A percentile compares a stretch with the other conserved stretches of the same genome.
Evolutionary conservation across 1,140 invertebrate species (phyloP).

Genomic region (Ceratoteleas bidentatus): DNA sequence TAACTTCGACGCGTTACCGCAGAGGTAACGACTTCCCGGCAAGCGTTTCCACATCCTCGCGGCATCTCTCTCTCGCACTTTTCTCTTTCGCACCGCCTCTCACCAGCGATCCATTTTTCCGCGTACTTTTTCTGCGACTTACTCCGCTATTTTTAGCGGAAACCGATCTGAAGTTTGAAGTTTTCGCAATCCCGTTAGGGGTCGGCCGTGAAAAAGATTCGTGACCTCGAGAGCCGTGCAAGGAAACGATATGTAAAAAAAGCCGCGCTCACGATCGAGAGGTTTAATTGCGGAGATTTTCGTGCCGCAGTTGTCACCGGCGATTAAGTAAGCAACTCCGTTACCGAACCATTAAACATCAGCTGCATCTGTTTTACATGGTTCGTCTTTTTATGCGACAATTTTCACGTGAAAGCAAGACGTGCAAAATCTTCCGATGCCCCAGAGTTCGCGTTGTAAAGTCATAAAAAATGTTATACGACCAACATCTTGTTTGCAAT

Average conservation of each 20-base stretch:
- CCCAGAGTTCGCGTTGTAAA: too few species aligned
- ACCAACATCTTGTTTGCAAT: too few species aligned
- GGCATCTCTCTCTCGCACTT: conserved; percentile 50
- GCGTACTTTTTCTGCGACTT: conserved; percentile 46
- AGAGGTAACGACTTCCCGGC: conserved; percentile 62
- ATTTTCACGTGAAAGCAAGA: too few species aligned
- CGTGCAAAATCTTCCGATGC: too few species aligned
- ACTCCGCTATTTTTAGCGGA: conserved; percentile 58
- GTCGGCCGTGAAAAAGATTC: conserved; percentile 52
- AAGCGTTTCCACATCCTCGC: conserved; percentile 63
- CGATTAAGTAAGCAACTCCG: background rate
- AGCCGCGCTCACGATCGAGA: conserved; percentile 27
- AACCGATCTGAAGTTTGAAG: conserved; percentile 60
- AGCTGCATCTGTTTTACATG: too few species aligned
- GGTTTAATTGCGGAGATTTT: conserved; percentile 17
- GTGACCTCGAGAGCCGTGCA: conserved; percentile 55
- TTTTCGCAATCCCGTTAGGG: conserved; percentile 69
- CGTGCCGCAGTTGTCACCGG: background rate
- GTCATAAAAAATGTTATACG: too few species aligned
- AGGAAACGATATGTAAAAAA: conserved; percentile 40
- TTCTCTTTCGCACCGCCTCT: conserved; percentile 52
- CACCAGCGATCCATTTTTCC: conserved; percentile 45
- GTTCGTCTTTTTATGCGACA: too few species aligned
- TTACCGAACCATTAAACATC: too few species aligned
- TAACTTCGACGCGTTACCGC: conserved; percentile 64